These are phyloP conservation scores for Apodemus sylvaticus DNA, from an alignment of 2,113 vertebrate genomes.

Conservation along the genomic window DNA sequence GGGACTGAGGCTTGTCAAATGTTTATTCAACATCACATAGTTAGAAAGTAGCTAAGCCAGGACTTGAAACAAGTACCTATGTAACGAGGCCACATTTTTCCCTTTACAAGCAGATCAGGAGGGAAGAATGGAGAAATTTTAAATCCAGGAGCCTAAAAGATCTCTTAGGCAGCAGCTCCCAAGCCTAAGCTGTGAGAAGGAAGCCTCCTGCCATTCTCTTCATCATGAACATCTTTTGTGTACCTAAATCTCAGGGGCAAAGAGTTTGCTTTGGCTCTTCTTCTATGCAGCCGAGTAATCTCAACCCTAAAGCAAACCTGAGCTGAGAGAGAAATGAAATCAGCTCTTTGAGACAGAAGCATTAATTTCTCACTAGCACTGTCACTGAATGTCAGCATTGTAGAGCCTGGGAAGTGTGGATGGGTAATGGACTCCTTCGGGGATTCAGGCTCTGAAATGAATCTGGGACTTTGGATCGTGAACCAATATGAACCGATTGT, in stretches of 20 bases:
- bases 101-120: not conserved
- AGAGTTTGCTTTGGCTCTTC: slow-evolving; percentile 45
- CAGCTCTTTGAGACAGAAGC: slow-evolving; percentile 58
- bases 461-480: slow-evolving; percentile 39
- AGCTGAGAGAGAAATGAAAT: slow-evolving; percentile 64
- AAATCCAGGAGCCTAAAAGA: not conserved
- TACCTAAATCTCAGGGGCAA: slow-evolving; percentile 40
- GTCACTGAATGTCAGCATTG: slow-evolving; percentile 68
- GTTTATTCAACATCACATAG: not conserved
- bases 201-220: not conserved
- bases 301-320: slow-evolving; percentile 70
- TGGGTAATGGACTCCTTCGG: not conserved
- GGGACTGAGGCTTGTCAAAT: not conserved
- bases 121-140: not conserved
- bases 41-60: not conserved
- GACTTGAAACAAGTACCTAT: not conserved
- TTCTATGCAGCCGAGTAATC: slow-evolving; percentile 66
- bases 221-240: slow-evolving; percentile 33
- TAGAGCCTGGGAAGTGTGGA: slow-evolving; percentile 30
- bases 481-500: slow-evolving; percentile 21
- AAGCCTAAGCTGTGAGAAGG: not conserved
- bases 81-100: not conserved
- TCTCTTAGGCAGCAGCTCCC: not conserved
- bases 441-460: not conserved
- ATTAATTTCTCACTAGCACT: slow-evolving; percentile 82